phyloP scores from a whole-genome alignment of 2,113 vertebrate species.

The Nycticebus coucang region DNA sequence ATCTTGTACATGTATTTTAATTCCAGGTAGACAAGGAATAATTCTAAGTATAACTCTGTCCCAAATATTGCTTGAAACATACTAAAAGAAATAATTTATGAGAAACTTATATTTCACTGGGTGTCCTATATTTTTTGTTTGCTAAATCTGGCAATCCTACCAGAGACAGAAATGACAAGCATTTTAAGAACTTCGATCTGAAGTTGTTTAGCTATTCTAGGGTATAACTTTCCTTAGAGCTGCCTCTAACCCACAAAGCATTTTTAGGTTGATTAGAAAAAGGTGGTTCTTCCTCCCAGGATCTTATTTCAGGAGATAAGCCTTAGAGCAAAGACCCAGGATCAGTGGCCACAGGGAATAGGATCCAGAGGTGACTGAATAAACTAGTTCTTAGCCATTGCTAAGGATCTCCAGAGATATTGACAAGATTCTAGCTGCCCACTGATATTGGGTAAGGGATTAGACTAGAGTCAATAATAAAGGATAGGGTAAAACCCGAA shows the following conservation, averaged over 20 bases:
- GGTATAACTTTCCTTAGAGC: background rate
- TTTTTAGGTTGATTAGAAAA: conserved; percentile 33
- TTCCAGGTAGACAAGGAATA: background rate
- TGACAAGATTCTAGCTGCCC: background rate
- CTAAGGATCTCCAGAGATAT: background rate
- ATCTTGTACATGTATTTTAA: conserved; percentile 20
- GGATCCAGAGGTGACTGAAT: background rate
- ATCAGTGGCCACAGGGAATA: background rate
- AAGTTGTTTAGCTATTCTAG: background rate
- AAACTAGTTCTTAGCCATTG: background rate
- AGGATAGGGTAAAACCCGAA: background rate
- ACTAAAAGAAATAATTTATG: background rate
- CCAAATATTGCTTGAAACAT: conserved; percentile 19
- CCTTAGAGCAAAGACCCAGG: conserved; percentile 16
- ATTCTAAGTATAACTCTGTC: background rate
- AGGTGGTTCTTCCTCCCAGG: background rate
- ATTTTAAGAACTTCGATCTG: conserved; percentile 35
- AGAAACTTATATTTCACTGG: conserved; percentile 23
- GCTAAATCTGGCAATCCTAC: background rate
- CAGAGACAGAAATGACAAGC: background rate
- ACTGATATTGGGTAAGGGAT: background rate
- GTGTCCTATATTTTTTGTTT: conserved; percentile 22
- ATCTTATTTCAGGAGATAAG: background rate
- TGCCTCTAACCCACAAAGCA: background rate
- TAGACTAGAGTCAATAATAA: background rate